Evolutionary conservation across 2,797 vertebrate species (phyloP), one percentile per base, ranked within the genome.

Genomic region (Ctenopoma kingsleyae): DNA sequence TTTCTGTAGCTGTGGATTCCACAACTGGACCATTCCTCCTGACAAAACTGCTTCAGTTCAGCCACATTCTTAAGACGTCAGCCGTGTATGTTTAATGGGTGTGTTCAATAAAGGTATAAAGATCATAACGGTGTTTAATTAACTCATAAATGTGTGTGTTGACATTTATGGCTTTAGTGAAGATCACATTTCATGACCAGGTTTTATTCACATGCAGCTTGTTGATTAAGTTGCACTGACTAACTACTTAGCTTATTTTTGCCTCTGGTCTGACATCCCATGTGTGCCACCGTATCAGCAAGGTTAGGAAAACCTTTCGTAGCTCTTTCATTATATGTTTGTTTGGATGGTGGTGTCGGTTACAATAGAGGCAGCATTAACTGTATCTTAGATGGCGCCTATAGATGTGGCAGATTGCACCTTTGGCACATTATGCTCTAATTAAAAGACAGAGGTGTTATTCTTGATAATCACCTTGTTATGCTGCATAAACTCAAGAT

Each of bases 371-470:
- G 25, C 41, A 23, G 15, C 25, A 27, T 63, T 46, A 62, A 23
- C 57, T 40, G 35, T 9, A 35, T 35, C 35, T 63, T 5, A 40
- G 51, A 6, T 53, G 40, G 71, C n/a, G 51, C 58, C 30, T 53
- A 40, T 41, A 22, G 17, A 49, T 48, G 40, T 46, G 25, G 35
- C 56, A 41, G 56, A 52, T 62, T 16, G 17, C 58, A 58, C 22
- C 27, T 20, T 53, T 8, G 25, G 46, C 67, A 63, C 58, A 61
- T 58, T 51, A 32, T n/a, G 16, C 67, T 55, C 38, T 60, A 61
- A 67, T 82, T 75, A 67, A 65, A 74, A 46, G 36, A 8, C 23
- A 48, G 55, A 36, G 25, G 48, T 66, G 53, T 57, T 71, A 53
- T 54, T 67, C 25, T 41, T 64, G 54, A 25, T 70, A 71, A 78